Evolutionary conservation across 2,888 invertebrate species (phyloP), one percentile per base, ranked within the genome.

Genomic region (Drosophila limbata): DNA sequence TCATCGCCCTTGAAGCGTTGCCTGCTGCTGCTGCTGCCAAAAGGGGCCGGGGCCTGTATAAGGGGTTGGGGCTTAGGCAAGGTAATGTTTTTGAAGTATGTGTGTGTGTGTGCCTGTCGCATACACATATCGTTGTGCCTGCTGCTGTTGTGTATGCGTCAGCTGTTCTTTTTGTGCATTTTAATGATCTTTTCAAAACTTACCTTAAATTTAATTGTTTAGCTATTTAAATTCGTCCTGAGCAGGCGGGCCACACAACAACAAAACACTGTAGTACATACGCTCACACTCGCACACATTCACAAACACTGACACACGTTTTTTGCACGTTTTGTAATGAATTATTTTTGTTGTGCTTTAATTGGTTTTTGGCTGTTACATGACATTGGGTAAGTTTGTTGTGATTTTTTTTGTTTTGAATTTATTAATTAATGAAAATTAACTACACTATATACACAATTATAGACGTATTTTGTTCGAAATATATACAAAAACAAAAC

Each of bases 401-500:
- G 42, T 47, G 55, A 35, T 67, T 48, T 42, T 33, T 37, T 48
- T 56, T 37, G 45, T 48, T 56, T 28, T 47, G 37, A 56, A 79
- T 53, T 66, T 52, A 63, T 68, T 64, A 47, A 73, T 77, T 69
- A 72, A 72, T 69, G 69, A 60, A 72, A 69, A 72, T 64, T 67
- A 78, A 68, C 73, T 76, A 79, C 79, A 82, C 74, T 78, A 85
- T 85, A 31, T 83, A 83, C 78, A 81, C 74, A 79, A 61, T 60
- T 68, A 74, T 74, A 74, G 69, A 80, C 74, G 78, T 74, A 64
- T 70, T 74, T 83, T 73, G 61, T 53, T 62, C 69, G 72, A 82
- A 82, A 72, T 83, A 83, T 77, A 66, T 83, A 83, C 83, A 83
- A 83, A 83, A 83, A 84, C 84, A 83, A 83, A 83, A 84, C 84